These are phyloP conservation scores for Aphelenchoides fujianensis DNA, from an alignment of 1,140 invertebrate genomes.

Conservation along the genomic window DNA sequence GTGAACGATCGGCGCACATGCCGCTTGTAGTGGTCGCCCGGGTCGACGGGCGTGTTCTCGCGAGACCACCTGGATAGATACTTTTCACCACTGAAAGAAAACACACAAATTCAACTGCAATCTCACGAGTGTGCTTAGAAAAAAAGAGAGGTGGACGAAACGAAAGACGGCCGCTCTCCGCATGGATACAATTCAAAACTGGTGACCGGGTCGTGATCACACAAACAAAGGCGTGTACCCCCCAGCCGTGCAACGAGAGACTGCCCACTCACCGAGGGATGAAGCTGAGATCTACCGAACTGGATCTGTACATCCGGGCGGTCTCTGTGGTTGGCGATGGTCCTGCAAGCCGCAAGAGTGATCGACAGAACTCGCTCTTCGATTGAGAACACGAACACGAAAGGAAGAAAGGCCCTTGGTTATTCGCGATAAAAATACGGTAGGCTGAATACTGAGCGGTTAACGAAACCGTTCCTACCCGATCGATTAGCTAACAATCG, in stretches of 20 bases:
- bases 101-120: not conserved
- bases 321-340: not conserved
- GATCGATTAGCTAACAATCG: too few relatives aligned
- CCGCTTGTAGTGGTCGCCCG: conserved; percentile 32
- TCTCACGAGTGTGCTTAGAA: not conserved
- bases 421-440: not conserved
- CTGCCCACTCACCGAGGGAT: conserved; percentile 10
- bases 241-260: too few relatives aligned
- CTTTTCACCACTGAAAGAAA: conserved; percentile 33
- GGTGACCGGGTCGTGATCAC: too few relatives aligned
- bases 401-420: not conserved
- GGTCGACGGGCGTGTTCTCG: conserved; percentile 50
- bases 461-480: too few relatives aligned
- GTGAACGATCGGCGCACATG: conserved; percentile 50
- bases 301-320: conserved; percentile 22
- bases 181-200: too few relatives aligned
- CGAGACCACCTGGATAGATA: conserved; percentile 52
- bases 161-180: too few relatives aligned
- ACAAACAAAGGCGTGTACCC: too few relatives aligned
- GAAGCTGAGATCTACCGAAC: conserved; percentile 22
- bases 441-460: too few relatives aligned
- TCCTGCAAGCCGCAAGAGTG: not conserved
- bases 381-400: not conserved
- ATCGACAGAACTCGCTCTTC: too few relatives aligned
- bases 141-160: too few relatives aligned